phyloP scores from a whole-genome alignment of 2,113 vertebrate genomes.

The Rhinopomastus cyanomelas region DNA sequence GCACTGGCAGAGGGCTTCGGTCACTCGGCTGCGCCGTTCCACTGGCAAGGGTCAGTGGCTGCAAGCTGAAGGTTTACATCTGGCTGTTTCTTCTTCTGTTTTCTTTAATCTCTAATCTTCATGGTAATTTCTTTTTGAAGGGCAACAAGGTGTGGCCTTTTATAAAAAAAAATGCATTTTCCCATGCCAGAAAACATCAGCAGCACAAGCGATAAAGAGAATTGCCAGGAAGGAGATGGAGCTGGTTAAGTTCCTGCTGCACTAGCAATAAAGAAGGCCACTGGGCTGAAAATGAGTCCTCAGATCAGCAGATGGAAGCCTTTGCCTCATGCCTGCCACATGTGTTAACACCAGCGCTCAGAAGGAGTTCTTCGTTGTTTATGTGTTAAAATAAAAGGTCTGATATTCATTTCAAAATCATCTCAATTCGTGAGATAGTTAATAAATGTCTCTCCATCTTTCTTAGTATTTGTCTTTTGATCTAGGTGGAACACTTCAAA shows the following conservation, averaged over 20 bases:
- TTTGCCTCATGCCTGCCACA: neutral
- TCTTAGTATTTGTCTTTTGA: neutral
- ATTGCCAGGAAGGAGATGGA: neutral
- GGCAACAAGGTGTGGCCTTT: fast-evolving
- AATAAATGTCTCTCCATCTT: neutral
- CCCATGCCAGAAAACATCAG: neutral
- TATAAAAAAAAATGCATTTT: neutral
- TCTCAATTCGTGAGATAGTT: neutral
- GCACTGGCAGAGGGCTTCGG: fast-evolving
- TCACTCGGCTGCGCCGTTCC: neutral
- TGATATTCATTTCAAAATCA: neutral
- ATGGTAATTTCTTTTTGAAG: neutral
- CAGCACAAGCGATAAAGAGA: neutral
- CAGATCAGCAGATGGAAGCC: neutral
- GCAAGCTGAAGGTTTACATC: neutral
- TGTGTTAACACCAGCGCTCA: neutral
- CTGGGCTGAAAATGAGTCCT: neutral
- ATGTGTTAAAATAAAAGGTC: neutral
- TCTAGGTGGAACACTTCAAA: neutral
- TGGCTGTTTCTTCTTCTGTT: neutral
- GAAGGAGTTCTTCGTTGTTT: neutral
- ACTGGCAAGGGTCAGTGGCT: neutral
- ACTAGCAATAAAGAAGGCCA: neutral
- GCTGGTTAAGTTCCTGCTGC: neutral
- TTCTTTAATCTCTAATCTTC: neutral